Percentiles rank a stretch among this genome's conserved stretches.
Evolutionary conservation across 2,888 invertebrate genomes (phyloP).

Genomic region (Elmis aenea): DNA sequence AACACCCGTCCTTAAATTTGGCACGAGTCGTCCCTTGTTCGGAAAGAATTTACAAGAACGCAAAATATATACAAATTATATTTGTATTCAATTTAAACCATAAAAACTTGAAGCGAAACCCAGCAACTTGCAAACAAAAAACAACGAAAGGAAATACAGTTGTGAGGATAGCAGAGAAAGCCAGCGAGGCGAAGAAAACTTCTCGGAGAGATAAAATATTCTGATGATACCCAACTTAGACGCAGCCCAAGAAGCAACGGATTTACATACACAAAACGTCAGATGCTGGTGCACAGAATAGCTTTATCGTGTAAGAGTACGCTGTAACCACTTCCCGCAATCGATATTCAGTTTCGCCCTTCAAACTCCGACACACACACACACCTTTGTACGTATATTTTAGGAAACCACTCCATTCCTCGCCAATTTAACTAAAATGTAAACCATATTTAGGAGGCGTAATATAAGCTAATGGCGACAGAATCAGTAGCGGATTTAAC

Average conservation of each 20-base stretch:
- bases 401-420: no score
- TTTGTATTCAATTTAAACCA: slow-evolving; percentile 32
- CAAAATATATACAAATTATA: slow-evolving; percentile 16
- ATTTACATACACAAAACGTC: slow-evolving; percentile 32
- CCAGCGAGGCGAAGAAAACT: slow-evolving; percentile 28
- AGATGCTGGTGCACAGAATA: slow-evolving; percentile 28
- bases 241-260: slow-evolving; percentile 24
- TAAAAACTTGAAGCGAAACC: slow-evolving; percentile 17
- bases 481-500: no score
- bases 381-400: no score
- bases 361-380: no score
- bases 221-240: slow-evolving; percentile 26
- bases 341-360: no score
- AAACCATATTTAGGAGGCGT: no score
- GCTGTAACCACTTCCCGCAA: no score
- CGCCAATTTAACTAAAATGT: no score
- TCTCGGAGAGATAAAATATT: slow-evolving; percentile 30
- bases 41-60: slow-evolving; percentile 4
- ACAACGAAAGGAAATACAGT: slow-evolving; percentile 12
- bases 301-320: slow-evolving; percentile 31
- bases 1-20: no score
- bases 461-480: no score
- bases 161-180: slow-evolving; percentile 12
- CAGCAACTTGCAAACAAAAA: slow-evolving; percentile 22
- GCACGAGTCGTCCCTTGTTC: no score